These are phyloP conservation scores for Malurus melanocephalus DNA, from an alignment of 2,113 vertebrate genomes.

Conservation along the genomic window DNA sequence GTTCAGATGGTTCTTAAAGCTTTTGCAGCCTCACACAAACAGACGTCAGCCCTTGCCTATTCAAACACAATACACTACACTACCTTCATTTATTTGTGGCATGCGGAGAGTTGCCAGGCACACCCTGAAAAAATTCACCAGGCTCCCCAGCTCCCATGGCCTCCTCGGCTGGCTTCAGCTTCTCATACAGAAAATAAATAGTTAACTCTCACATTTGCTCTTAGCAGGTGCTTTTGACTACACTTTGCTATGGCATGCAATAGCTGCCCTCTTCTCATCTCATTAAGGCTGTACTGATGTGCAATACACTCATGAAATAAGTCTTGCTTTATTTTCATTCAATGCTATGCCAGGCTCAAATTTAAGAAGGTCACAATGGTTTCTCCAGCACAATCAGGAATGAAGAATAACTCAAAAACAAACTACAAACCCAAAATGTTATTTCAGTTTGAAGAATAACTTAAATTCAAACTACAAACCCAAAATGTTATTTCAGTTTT, in stretches of 20 bases:
- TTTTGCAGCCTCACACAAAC: not conserved
- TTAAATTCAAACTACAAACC: not conserved
- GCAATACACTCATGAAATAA: constrained; percentile 34
- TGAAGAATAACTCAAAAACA: not conserved
- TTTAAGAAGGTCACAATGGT: constrained; percentile 37
- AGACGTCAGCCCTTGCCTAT: not conserved
- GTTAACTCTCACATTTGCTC: constrained; percentile 51
- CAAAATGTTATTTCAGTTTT: constrained; percentile 8
- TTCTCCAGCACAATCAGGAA: not conserved
- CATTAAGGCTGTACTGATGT: constrained; percentile 60
- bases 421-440: not conserved
- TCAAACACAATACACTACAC: not conserved
- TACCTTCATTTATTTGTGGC: not conserved
- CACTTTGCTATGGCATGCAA: constrained; percentile 37
- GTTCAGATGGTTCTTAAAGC: not conserved
- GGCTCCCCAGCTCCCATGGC: accelerated
- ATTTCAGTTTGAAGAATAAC: constrained; percentile 6
- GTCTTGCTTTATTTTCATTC: constrained; percentile 63
- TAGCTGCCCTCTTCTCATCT: constrained; percentile 51
- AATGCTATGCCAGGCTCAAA: constrained; percentile 29
- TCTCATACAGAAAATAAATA: not conserved
- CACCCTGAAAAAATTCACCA: not conserved
- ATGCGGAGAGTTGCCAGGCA: accelerated
- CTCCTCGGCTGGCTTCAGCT: not conserved
- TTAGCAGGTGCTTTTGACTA: constrained; percentile 27